Percentiles rank a stretch among this genome's conserved stretches.
phyloP scores from a whole-genome alignment of 2,113 vertebrate species.

The Camelus dromedarius region DNA sequence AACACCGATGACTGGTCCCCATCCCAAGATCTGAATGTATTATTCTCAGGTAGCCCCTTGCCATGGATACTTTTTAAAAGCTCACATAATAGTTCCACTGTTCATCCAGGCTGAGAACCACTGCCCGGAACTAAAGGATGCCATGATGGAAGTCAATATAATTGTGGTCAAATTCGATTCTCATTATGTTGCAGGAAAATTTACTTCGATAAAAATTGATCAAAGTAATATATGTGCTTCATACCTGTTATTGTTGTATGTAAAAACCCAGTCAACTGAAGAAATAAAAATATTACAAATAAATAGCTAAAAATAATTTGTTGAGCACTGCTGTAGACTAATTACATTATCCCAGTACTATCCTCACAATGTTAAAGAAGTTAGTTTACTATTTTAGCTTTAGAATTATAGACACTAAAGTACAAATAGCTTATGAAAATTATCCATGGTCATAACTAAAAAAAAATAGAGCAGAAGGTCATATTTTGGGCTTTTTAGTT shows the following conservation, averaged over 20 bases:
- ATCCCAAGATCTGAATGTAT: background rate
- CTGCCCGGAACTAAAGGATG: background rate
- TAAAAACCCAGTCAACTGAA: background rate
- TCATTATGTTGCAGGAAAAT: background rate
- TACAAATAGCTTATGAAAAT: constrained; percentile 17
- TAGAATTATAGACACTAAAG: background rate
- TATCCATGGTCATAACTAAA: background rate
- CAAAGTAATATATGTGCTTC: constrained; percentile 8
- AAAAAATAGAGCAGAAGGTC: background rate
- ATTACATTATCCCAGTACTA: background rate
- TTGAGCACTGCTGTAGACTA: background rate
- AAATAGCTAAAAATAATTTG: constrained; percentile 2
- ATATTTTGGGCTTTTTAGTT: background rate
- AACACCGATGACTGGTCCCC: background rate
- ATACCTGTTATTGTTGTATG: background rate
- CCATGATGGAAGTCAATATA: background rate
- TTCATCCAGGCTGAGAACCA: background rate
- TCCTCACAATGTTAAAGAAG: background rate
- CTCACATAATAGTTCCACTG: background rate
- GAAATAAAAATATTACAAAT: constrained; percentile 34
- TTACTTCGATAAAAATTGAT: background rate
- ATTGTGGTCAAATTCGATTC: background rate
- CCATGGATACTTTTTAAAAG: background rate
- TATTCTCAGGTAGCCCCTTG: background rate
- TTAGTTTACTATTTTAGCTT: background rate